These are phyloP conservation scores for Leptosomus discolor DNA, from an alignment of 2,113 vertebrate genomes.

Conservation along the genomic window DNA sequence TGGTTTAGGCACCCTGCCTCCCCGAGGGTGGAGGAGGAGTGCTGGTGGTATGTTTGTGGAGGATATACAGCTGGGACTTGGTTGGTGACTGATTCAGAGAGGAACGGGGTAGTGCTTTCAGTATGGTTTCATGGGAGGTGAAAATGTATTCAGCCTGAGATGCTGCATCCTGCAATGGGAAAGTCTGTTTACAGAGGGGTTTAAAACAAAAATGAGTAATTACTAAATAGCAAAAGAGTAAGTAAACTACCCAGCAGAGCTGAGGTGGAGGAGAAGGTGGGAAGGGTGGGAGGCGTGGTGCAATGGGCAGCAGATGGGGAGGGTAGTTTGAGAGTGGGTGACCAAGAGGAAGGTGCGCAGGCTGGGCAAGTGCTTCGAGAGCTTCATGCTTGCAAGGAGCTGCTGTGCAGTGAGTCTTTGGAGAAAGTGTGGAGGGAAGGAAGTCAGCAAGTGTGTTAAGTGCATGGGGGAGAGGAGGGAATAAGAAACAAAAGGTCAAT, in stretches of 20 bases:
- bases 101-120: background rate
- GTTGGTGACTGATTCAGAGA: background rate
- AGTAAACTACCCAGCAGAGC: accelerated
- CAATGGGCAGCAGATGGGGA: accelerated
- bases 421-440: background rate
- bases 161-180: background rate
- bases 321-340: background rate
- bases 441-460: background rate
- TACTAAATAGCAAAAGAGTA: background rate
- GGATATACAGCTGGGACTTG: background rate
- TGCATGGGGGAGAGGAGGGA: background rate
- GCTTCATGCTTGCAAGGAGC: background rate
- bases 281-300: background rate
- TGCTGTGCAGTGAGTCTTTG: background rate
- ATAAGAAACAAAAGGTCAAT: background rate
- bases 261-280: background rate
- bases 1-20: background rate
- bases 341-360: background rate
- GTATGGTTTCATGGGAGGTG: background rate
- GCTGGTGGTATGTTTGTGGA: background rate
- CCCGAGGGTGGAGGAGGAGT: background rate
- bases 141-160: background rate
- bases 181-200: background rate
- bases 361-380: background rate
- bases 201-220: background rate